A percentile compares a stretch with the other conserved stretches of the same genome.
These are phyloP conservation scores for Menidia menidia DNA, from an alignment of 2,797 vertebrate genomes.

Conservation along the genomic window DNA sequence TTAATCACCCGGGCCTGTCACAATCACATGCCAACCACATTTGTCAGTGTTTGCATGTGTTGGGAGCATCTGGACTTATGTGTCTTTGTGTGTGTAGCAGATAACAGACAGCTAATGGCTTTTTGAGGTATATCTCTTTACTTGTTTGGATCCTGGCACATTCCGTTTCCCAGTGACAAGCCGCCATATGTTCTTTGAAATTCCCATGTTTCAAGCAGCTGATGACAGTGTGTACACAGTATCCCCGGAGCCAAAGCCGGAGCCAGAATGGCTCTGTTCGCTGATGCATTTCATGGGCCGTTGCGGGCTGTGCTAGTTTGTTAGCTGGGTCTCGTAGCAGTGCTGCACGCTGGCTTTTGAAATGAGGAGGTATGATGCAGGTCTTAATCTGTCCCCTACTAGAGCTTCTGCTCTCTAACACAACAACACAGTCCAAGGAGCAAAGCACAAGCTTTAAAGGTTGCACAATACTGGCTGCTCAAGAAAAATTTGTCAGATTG, in stretches of 20 bases:
- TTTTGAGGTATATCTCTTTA: constrained; percentile 48
- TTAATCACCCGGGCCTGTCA: constrained; percentile 41
- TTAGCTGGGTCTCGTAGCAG: constrained; percentile 59
- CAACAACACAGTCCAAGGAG: constrained; percentile 28
- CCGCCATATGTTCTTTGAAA: constrained; percentile 73
- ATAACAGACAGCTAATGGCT: constrained; percentile 51
- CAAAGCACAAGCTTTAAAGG: constrained; percentile 14
- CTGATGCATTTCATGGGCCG: constrained; percentile 65
- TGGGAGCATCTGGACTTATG: constrained; percentile 27
- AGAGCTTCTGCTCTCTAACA: constrained; percentile 20
- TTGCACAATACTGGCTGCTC: constrained; percentile 12
- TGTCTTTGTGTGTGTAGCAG: constrained; percentile 39
- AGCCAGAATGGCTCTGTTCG: constrained; percentile 53
- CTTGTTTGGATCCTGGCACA: constrained; percentile 62
- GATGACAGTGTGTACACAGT: constrained; percentile 64
- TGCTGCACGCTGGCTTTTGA: constrained; percentile 30
- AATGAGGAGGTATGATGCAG: constrained; percentile 49
- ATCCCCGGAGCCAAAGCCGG: constrained; percentile 52
- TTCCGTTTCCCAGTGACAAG: constrained; percentile 67
- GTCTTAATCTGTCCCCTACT: constrained; percentile 57
- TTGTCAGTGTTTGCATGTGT: constrained; percentile 41
- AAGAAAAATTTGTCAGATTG: constrained; percentile 19
- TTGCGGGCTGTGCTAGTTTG: constrained; percentile 58
- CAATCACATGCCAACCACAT: constrained; percentile 35
- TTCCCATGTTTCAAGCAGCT: constrained; percentile 64